Base-by-base conservation (phyloP, 2,113 vertebrate species). In the Hemiprocne comata region DNA sequence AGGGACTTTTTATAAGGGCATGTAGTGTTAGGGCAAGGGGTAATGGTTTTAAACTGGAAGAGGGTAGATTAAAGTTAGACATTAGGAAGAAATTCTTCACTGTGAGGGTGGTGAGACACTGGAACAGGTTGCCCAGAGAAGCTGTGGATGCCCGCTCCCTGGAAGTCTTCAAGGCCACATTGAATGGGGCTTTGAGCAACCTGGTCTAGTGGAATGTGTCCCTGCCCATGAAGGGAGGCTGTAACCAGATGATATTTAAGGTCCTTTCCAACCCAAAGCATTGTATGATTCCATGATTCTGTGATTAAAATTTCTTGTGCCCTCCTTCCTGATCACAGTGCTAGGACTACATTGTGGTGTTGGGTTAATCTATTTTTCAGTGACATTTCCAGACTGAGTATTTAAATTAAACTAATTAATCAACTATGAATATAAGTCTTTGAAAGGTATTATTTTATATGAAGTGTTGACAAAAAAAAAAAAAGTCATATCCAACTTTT, bases 381-480 rank as follows among this genome's bases (percentile, higher is more conserved):
- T 92, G 80, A 93, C 92, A 94, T 95, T 96, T 96, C 13, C 62
- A 65, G 34, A 19, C 33, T 50, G 46, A 81, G 23, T 90, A 90
- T 87, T 90, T 87, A 78, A 88, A 80, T 90, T 42, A 93, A 92
- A 75, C 9, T 67, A 93, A 82, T 93, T 89, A 1, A 75, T 51
- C 25, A 18, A 58, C 46, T 70, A 87, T 84, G 89, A 93, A 93
- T 90, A 77, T 60, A 84, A 86, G 75, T 50, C 13, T 90, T 28
- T 85, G 40, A 64, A 64, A 53, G 3, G 5, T 65, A 57, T 40
- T 51, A 3, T 89, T 92, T 79, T 72, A 13, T 62, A 87, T 33
- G 25, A 87, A 70, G 61, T 57, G 58, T 40, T 75, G 46, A 65
- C 33, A 72, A 85, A 48, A 87, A 66, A 7, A 7, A 3, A 11